Evolutionary conservation across 2,888 invertebrate genomes (phyloP).

Genomic region (Digitonthophagus gazella): DNA sequence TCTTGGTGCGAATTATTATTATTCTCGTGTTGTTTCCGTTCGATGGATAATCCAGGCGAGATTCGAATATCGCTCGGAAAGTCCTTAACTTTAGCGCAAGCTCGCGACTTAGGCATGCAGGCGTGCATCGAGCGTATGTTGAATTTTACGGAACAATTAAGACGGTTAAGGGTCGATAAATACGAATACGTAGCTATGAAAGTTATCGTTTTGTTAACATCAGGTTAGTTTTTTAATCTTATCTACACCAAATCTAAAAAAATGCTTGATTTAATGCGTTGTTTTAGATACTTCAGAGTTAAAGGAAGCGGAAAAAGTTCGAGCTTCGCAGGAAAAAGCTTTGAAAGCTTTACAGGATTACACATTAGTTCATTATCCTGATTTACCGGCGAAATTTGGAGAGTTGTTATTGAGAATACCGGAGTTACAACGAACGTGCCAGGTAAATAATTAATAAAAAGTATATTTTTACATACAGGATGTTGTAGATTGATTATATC

Average conservation of each 20-base stretch:
- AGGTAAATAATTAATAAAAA: constrained; percentile 57
- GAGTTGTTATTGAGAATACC: constrained; percentile 90
- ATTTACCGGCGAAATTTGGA: constrained; percentile 92
- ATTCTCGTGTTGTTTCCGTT: constrained; percentile 92
- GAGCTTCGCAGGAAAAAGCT: constrained; percentile 92
- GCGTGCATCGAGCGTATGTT: constrained; percentile 94
- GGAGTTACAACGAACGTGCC: constrained; percentile 91
- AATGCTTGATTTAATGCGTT: background rate
- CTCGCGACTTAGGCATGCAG: constrained; percentile 71
- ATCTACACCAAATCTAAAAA: background rate
- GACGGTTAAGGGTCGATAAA: constrained; percentile 85
- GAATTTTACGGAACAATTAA: constrained; percentile 88
- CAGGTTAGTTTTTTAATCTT: constrained; percentile 60
- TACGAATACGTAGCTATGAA: constrained; percentile 97
- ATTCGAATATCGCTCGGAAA: constrained; percentile 67
- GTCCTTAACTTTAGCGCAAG: constrained; percentile 64
- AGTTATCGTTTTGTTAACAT: constrained; percentile 86
- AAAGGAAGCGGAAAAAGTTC: constrained; percentile 89
- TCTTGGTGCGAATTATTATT: constrained; percentile 94
- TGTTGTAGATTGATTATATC: too few relatives aligned
- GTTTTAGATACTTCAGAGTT: constrained; percentile 83
- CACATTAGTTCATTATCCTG: constrained; percentile 86
- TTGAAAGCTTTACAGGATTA: constrained; percentile 90
- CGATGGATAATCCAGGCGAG: constrained; percentile 86
- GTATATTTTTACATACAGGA: too few relatives aligned